Conservation (phyloP, 2,888 invertebrate species). For the Thera britannica region DNA sequence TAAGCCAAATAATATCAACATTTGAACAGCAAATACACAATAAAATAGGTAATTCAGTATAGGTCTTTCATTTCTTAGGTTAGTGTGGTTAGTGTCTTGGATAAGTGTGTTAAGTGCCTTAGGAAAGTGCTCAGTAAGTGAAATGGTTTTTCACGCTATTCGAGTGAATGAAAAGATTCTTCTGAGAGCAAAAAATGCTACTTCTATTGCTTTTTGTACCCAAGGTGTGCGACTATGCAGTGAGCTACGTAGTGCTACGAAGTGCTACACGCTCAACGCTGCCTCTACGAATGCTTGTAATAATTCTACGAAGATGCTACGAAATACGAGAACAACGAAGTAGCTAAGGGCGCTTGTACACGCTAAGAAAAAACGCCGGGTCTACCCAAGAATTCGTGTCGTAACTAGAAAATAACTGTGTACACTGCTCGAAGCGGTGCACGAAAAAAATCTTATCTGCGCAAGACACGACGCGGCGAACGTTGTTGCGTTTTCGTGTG, state of each 20-base stretch:
- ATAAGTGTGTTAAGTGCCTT: neutral
- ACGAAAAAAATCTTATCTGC: no score
- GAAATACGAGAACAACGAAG: neutral
- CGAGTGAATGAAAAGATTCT: neutral
- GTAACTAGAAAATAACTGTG: no score
- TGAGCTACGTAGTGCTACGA: constrained; percentile 9
- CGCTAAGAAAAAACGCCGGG: no score
- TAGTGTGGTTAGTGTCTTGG: neutral
- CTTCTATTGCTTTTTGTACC: neutral
- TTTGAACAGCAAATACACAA: constrained; percentile 49
- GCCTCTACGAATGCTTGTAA: neutral
- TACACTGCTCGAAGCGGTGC: no score
- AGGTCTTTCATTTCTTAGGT: neutral
- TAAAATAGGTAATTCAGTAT: constrained; percentile 45
- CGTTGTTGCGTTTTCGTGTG: no score
- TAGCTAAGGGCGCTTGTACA: no score
- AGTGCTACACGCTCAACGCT: constrained; percentile 21
- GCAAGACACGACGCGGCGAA: no score
- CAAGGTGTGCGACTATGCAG: neutral
- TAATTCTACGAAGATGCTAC: neutral
- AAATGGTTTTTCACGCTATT: neutral
- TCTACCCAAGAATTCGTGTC: no score
- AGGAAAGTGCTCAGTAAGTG: neutral
- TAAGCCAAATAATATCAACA: constrained; percentile 15
- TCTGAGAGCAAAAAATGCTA: neutral